Conservation (phyloP, 1,140 invertebrate species). For the Capitella teleta region DNA sequence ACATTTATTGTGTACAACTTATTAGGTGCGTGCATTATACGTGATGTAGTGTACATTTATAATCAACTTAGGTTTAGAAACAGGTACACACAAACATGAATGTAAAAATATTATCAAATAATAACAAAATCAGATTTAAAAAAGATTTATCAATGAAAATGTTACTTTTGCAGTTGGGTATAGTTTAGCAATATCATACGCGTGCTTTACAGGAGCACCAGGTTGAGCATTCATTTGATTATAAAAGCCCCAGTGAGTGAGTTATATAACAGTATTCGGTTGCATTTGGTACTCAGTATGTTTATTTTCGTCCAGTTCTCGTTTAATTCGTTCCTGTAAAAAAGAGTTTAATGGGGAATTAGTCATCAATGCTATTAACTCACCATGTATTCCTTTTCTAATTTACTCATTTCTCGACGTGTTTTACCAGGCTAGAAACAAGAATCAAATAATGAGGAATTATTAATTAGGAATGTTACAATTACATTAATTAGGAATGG, state of each 20-base stretch:
- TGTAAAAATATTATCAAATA: neutral
- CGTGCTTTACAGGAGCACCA: neutral
- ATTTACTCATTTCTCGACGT: neutral
- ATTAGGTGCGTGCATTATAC: too few relatives aligned
- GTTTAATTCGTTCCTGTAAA: neutral
- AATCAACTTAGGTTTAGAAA: neutral
- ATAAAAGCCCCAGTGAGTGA: neutral
- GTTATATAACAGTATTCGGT: neutral
- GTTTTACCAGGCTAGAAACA: neutral
- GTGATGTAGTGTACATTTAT: too few relatives aligned
- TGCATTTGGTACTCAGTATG: neutral
- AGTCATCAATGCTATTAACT: neutral
- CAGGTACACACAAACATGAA: neutral
- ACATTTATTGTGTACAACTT: too few relatives aligned
- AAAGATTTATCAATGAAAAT: neutral
- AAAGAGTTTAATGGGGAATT: too few relatives aligned
- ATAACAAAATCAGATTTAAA: neutral
- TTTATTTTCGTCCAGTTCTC: neutral
- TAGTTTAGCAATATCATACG: neutral
- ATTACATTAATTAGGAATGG: neutral
- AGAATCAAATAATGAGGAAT: neutral
- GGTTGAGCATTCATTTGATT: neutral
- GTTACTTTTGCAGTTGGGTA: too few relatives aligned
- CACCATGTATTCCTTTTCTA: conserved; percentile 2
- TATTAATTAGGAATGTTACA: neutral